Percentiles rank a stretch among this genome's conserved stretches.
phyloP scores from a whole-genome alignment of 2,888 invertebrate genomes.

The Ptycholaimellus sp. region DNA sequence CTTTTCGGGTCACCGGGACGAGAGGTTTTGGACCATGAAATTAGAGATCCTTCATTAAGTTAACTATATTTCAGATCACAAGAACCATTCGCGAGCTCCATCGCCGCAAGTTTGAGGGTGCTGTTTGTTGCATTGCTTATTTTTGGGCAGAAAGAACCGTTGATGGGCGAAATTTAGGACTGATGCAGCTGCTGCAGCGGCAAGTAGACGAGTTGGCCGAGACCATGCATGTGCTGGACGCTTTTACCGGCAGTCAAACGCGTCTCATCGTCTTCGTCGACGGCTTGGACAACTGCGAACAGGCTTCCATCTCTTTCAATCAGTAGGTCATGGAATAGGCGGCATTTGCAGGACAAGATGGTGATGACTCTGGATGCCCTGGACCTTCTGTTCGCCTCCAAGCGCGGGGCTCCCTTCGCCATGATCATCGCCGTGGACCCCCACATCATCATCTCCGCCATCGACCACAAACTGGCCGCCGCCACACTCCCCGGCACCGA shows the following conservation, averaged over 20 bases:
- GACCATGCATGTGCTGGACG: conserved; percentile 70
- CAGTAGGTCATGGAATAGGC: background rate
- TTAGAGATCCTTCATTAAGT: no score
- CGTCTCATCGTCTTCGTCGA: conserved; percentile 73
- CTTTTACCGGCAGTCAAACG: conserved; percentile 74
- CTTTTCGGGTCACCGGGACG: no score
- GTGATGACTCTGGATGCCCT: conserved; percentile 59
- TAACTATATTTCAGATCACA: no score
- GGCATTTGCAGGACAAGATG: conserved; percentile 7
- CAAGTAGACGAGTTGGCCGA: conserved; percentile 54
- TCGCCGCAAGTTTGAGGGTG: no score
- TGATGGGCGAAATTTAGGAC: no score
- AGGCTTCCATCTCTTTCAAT: conserved; percentile 36
- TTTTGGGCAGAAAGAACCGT: no score
- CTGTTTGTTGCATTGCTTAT: no score
- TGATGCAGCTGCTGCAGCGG: conserved; percentile 39
- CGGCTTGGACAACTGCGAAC: conserved; percentile 82
- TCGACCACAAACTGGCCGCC: conserved; percentile 18
- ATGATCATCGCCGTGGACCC: conserved; percentile 82
- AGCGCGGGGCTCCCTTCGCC: conserved; percentile 66
- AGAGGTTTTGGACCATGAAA: no score
- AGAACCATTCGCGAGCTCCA: no score
- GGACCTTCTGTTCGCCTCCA: conserved; percentile 74
- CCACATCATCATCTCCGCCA: conserved; percentile 76
- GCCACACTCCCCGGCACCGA: conserved; percentile 13